Evolutionary conservation across 2,888 invertebrate genomes (phyloP).

Genomic region (Caenorhabditis sulstoni): DNA sequence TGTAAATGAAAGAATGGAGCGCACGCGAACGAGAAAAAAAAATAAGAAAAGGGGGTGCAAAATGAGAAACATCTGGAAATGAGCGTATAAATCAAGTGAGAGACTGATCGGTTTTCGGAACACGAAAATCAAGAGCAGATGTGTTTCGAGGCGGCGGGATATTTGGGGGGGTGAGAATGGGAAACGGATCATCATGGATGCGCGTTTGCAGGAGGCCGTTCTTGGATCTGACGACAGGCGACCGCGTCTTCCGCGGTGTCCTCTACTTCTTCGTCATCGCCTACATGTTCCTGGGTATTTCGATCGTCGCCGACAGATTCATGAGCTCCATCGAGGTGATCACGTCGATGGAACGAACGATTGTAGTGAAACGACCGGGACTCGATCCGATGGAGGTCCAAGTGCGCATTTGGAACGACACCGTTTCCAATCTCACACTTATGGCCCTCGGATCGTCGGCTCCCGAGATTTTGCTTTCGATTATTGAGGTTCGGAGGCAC

Average conservation of each 20-base stretch:
- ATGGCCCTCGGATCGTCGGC: slow-evolving; percentile 98
- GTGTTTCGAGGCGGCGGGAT: too few relatives aligned
- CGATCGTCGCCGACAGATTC: slow-evolving; percentile 98
- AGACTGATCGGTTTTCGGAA: slow-evolving; percentile 47
- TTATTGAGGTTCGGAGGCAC: slow-evolving; percentile 91
- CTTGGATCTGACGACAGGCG: slow-evolving; percentile 73
- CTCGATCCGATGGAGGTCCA: slow-evolving; percentile 89
- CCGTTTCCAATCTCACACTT: slow-evolving; percentile 96
- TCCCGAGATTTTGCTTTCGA: slow-evolving; percentile 96
- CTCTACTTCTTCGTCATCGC: slow-evolving; percentile 92
- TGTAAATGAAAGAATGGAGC: slow-evolving; percentile 48
- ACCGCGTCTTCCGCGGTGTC: slow-evolving; percentile 85
- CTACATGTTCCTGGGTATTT: slow-evolving; percentile 98
- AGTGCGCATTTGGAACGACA: slow-evolving; percentile 98
- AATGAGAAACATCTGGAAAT: slow-evolving; percentile 59
- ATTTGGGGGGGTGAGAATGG: slow-evolving; percentile 11
- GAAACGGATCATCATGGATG: slow-evolving; percentile 2
- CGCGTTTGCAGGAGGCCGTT: slow-evolving; percentile 77
- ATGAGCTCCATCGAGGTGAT: slow-evolving; percentile 99
- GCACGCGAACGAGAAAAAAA: too few relatives aligned
- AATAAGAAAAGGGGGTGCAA: slow-evolving; percentile 9
- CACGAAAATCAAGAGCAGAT: slow-evolving; percentile 47
- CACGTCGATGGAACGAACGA: slow-evolving; percentile 92
- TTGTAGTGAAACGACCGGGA: slow-evolving; percentile 91
- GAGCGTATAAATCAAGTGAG: slow-evolving; percentile 52